Evolutionary conservation across 2,888 invertebrate genomes (phyloP).

Genomic region (Rosalia funebris): DNA sequence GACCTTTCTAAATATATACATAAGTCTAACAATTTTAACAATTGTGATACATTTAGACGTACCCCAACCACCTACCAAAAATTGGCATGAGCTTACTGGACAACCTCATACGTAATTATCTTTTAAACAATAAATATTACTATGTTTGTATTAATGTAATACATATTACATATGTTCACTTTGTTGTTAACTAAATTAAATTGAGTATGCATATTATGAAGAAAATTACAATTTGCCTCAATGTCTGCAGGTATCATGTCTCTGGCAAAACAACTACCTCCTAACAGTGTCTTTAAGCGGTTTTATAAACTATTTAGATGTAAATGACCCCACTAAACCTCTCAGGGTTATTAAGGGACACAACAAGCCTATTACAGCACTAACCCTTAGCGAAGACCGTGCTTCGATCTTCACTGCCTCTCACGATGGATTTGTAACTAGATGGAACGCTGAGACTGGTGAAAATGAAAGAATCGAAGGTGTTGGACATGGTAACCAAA

Average conservation of each 20-base stretch:
- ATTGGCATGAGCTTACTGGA: too few species aligned
- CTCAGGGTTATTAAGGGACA: slow-evolving; percentile 90
- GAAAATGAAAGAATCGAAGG: slow-evolving; percentile 84
- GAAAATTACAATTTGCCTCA: background rate
- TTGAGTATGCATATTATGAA: too few species aligned
- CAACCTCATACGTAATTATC: too few species aligned
- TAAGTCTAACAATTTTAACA: too few species aligned
- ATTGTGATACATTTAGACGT: too few species aligned
- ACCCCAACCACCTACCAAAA: too few species aligned
- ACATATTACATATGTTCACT: too few species aligned
- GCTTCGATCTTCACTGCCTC: slow-evolving; percentile 89
- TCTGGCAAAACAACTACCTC: slow-evolving; percentile 89
- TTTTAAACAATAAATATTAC: too few species aligned
- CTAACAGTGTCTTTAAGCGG: slow-evolving; percentile 95
- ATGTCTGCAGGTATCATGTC: slow-evolving; percentile 77
- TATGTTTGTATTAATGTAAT: too few species aligned
- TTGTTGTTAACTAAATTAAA: too few species aligned
- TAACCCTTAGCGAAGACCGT: slow-evolving; percentile 80
- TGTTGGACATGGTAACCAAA: slow-evolving; percentile 94
- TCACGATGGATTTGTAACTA: slow-evolving; percentile 90
- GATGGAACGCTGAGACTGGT: slow-evolving; percentile 84
- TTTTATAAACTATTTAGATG: slow-evolving; percentile 92
- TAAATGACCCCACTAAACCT: slow-evolving; percentile 84
- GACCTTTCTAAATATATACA: too few species aligned
- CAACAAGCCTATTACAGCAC: slow-evolving; percentile 95